Conservation (phyloP, 2,113 vertebrate species). For the Pyxicephalus adspersus region DNA sequence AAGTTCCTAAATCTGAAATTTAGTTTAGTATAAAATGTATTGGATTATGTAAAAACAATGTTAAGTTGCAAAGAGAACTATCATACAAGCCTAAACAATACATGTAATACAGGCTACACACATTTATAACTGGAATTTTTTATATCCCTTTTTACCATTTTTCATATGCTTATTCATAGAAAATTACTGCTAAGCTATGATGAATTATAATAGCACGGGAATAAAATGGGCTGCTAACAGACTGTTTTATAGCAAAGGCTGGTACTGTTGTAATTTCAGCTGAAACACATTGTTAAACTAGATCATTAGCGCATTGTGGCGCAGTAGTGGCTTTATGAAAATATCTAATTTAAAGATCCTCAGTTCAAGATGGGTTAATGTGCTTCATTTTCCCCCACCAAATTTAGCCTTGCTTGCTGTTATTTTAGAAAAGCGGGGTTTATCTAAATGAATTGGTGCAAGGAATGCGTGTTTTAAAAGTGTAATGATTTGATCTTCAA, state of each 20-base stretch:
- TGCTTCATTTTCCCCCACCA: neutral
- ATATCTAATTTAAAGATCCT: neutral
- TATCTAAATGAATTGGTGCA: no score
- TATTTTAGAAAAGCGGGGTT: no score
- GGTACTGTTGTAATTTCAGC: neutral
- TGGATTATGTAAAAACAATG: no score
- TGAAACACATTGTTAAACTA: constrained; percentile 7
- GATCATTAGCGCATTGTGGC: neutral
- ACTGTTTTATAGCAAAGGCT: constrained; percentile 23
- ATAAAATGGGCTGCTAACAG: constrained; percentile 29
- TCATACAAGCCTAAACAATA: no score
- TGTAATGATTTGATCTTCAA: no score
- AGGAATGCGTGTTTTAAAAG: no score
- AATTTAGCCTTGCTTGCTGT: no score
- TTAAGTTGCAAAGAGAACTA: no score
- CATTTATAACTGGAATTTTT: constrained; percentile 18
- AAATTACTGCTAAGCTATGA: constrained; percentile 40
- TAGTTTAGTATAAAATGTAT: no score
- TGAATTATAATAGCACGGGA: constrained; percentile 15
- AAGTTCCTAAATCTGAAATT: no score
- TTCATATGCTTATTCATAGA: constrained; percentile 28
- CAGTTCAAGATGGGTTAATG: neutral
- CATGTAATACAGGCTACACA: neutral
- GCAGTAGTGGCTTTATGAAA: neutral
- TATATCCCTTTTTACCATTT: constrained; percentile 9